phyloP scores from a whole-genome alignment of 2,113 vertebrate species.

The Chaetodon auriga region DNA sequence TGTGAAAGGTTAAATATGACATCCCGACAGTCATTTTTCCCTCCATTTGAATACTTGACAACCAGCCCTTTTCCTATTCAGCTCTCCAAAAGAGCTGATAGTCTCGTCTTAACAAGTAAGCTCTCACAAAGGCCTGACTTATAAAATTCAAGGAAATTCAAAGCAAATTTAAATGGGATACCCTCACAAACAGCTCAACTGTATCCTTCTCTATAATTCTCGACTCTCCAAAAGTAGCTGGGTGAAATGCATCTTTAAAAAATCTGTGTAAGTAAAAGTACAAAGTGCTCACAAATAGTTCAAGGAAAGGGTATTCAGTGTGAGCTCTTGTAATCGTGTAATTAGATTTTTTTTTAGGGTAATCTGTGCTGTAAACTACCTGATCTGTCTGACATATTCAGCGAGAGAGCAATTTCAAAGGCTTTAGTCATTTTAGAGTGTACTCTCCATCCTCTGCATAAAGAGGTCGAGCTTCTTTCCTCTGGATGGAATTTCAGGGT shows the following conservation, averaged over 20 bases:
- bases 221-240: not conserved
- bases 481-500: not conserved
- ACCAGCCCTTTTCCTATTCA: not conserved
- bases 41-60: not conserved
- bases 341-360: not conserved
- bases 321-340: not conserved
- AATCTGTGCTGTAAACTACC: not conserved
- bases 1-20: not conserved
- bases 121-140: not conserved
- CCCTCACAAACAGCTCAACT: not conserved
- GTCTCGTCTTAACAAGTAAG: not conserved
- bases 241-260: not conserved
- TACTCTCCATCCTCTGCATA: not conserved
- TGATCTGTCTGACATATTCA: not conserved
- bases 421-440: not conserved
- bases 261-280: not conserved
- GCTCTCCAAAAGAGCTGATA: not conserved
- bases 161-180: conserved; percentile 1
- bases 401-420: not conserved
- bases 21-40: not conserved
- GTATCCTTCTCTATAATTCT: not conserved
- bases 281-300: not conserved
- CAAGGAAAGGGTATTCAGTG: not conserved
- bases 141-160: not conserved
- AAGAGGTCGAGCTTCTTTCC: not conserved